phyloP scores from a whole-genome alignment of 2,797 vertebrate species.

The Intellagama lesueurii region DNA sequence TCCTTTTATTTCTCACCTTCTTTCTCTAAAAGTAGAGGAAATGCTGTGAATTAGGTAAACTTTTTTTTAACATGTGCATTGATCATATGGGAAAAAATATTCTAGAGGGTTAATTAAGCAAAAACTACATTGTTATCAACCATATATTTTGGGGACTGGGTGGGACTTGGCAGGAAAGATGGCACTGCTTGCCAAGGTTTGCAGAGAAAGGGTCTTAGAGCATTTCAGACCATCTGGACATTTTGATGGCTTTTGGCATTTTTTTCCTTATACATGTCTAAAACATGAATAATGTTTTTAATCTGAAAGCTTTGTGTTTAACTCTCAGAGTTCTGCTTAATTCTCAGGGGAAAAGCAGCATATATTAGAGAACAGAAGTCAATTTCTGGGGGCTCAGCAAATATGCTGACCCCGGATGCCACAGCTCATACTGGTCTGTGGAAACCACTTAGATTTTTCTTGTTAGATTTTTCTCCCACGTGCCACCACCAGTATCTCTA shows the following conservation, averaged over 20 bases:
- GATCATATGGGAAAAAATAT: accelerated
- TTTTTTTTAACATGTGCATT: not conserved
- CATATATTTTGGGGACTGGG: constrained; percentile 18
- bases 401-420: not conserved
- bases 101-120: not conserved
- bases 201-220: constrained; percentile 46
- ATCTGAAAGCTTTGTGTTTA: constrained; percentile 56
- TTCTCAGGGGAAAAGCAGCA: not conserved
- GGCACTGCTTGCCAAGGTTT: constrained; percentile 53
- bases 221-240: constrained; percentile 63
- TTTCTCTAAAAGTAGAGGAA: accelerated
- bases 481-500: not conserved
- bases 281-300: constrained; percentile 35
- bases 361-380: not conserved
- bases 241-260: constrained; percentile 35
- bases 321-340: constrained; percentile 44
- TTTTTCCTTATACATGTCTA: constrained; percentile 28
- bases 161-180: constrained; percentile 46
- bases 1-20: not conserved
- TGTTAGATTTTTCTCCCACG: not conserved
- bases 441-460: not conserved
- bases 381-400: not conserved
- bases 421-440: not conserved
- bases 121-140: not conserved
- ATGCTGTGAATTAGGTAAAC: not conserved